These are phyloP conservation scores for Salmo trutta DNA, from an alignment of 2,797 vertebrate genomes.

Conservation along the genomic window DNA sequence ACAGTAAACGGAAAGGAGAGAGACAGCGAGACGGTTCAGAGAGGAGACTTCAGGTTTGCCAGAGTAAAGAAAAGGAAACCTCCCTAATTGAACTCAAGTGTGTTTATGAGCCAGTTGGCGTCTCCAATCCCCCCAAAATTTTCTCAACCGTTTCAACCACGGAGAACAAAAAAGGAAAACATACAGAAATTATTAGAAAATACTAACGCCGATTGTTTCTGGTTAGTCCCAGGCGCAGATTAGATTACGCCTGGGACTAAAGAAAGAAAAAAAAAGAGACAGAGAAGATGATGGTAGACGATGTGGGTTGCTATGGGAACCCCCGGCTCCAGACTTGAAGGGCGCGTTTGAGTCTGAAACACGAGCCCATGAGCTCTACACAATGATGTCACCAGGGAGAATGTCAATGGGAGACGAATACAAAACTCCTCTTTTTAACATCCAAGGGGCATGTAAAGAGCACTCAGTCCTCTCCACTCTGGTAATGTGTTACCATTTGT, in stretches of 20 bases:
- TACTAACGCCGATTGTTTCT: neutral
- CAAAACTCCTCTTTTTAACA: neutral
- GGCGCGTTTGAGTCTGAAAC: constrained; percentile 3
- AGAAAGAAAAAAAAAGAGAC: neutral
- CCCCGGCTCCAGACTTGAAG: neutral
- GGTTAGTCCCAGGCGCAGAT: neutral
- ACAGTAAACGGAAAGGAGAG: neutral
- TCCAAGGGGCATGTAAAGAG: neutral
- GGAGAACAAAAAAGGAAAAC: constrained; percentile 2
- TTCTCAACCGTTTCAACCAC: neutral
- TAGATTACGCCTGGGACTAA: neutral
- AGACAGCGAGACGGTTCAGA: constrained; percentile 1
- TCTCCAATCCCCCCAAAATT: neutral
- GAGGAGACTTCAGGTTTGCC: constrained; percentile 5
- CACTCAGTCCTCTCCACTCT: neutral
- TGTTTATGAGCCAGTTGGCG: neutral
- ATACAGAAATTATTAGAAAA: constrained; percentile 1
- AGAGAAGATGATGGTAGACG: constrained; percentile 1
- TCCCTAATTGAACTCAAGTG: constrained; percentile 12
- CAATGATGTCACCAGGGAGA: neutral
- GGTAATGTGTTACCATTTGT: neutral
- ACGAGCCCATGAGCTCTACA: neutral
- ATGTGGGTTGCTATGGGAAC: neutral
- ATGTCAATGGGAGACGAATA: neutral
- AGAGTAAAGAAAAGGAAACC: neutral